Base-by-base conservation (phyloP, 2,797 vertebrate species). In the Phylloscopus collybita region DNA sequence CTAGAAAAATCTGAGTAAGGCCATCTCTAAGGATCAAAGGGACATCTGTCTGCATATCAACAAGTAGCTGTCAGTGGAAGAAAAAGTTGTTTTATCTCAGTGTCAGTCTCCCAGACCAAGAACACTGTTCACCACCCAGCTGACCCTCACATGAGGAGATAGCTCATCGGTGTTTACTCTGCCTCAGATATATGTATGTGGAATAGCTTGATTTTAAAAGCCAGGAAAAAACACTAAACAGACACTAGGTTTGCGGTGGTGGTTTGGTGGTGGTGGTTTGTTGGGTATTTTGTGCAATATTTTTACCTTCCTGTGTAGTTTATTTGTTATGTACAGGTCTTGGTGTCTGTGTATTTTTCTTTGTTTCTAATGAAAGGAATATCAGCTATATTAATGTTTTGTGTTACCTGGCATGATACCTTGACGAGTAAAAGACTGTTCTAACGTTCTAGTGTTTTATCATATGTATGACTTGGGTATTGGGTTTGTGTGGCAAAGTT, bases 1-100 rank as follows among this genome's bases (percentile, higher is more conserved):
- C 76, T 62, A 38, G 73, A 56, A 80, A 51, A 78, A 79, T 59
- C 57, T 36, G 65, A 79, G 92, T 74, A 69, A 86, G 38, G 9
- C 25, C 0, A 1, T 81, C 92, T 79, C 88, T 45, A 36, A 91
- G 83, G 86, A 93, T 90, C 66, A 70, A 75, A 86, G 82, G 56
- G 47, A 90, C 93, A 95, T 88, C 91, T 95, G 93, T 72, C 75
- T 90, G 69, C 45, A 88, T 83, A 94, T 80, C 93, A 83, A n/a
- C 69, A 71, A n/a, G 72, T 65, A 81, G 67, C 45, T 88, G 51
- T 73, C 44, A 30, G 18, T 51, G 59, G 87, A 87, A 86, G 60
- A 20, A 40, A 32, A 36, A 59, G 71, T 61, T 69, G 15, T 76
- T 64, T 59, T 60, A 3, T 60, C 51, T 93, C 50, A 11, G 5